These are phyloP conservation scores for Reticulitermes speratus DNA, from an alignment of 1,140 invertebrate genomes.

Conservation along the genomic window DNA sequence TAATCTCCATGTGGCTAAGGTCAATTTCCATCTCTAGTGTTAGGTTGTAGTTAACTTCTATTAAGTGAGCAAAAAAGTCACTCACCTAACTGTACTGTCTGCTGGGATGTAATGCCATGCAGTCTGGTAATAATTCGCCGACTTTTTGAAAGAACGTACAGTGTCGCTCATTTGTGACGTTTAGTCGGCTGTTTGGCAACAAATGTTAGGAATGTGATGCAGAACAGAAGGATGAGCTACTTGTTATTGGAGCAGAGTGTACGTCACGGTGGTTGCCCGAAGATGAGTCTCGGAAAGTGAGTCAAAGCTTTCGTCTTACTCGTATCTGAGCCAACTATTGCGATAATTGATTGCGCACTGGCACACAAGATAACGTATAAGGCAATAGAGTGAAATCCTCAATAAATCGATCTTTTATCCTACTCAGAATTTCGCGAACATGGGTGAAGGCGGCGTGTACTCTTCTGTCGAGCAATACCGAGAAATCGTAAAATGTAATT, in stretches of 20 bases:
- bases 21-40: background rate
- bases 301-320: background rate
- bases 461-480: background rate
- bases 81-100: background rate
- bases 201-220: no score
- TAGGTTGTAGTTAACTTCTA: background rate
- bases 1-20: background rate
- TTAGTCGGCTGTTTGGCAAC: background rate
- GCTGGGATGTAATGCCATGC: background rate
- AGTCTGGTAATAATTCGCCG: background rate
- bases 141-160: background rate
- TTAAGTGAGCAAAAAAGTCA: background rate
- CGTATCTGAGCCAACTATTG: background rate
- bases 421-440: background rate
- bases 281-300: background rate
- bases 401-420: background rate
- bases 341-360: background rate
- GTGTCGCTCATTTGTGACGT: background rate
- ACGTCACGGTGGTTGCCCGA: background rate
- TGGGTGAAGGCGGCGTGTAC: background rate
- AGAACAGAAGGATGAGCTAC: background rate
- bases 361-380: background rate
- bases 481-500: background rate
- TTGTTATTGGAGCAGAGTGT: background rate
- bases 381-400: background rate